Evolutionary conservation across 2,888 invertebrate species (phyloP).

Genomic region (Lasioglossum villosulum): DNA sequence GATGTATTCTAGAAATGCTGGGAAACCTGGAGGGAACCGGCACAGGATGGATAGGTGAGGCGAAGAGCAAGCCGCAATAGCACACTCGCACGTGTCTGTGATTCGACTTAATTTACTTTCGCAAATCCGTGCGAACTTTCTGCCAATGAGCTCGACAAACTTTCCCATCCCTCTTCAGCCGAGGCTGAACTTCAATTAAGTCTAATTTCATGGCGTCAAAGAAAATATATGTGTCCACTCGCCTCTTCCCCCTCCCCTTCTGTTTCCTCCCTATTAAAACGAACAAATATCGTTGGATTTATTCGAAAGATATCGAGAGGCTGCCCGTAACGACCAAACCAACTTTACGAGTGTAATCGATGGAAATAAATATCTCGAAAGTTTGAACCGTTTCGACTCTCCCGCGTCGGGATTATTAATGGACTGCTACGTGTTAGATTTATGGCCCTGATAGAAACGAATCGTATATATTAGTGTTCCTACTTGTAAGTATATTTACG

Average conservation of each 20-base stretch:
- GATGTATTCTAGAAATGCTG: constrained; percentile 50
- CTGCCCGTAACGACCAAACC: not conserved
- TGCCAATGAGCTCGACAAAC: constrained; percentile 12
- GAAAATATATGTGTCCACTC: constrained; percentile 3
- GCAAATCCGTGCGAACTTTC: constrained; percentile 32
- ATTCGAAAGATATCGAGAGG: constrained; percentile 1
- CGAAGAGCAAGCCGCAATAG: constrained; percentile 44
- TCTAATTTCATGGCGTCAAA: constrained; percentile 23
- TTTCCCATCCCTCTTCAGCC: constrained; percentile 6
- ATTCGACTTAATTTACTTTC: constrained; percentile 52
- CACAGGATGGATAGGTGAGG: constrained; percentile 26
- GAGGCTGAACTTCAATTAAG: constrained; percentile 16
- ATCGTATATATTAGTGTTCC: not conserved
- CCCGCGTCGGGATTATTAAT: constrained; percentile 6
- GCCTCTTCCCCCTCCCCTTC: not conserved
- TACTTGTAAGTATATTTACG: not conserved
- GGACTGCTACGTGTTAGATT: constrained; percentile 6
- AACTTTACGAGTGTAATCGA: constrained; percentile 25
- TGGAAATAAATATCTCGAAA: constrained; percentile 30
- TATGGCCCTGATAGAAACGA: constrained; percentile 2
- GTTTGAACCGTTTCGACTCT: constrained; percentile 14
- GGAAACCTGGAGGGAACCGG: constrained; percentile 34
- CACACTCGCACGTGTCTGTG: constrained; percentile 29
- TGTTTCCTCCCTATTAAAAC: not conserved
- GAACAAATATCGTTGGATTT: not conserved